Conservation (phyloP, 1,140 invertebrate species). For the Pseudomyrmex pallidus region DNA sequence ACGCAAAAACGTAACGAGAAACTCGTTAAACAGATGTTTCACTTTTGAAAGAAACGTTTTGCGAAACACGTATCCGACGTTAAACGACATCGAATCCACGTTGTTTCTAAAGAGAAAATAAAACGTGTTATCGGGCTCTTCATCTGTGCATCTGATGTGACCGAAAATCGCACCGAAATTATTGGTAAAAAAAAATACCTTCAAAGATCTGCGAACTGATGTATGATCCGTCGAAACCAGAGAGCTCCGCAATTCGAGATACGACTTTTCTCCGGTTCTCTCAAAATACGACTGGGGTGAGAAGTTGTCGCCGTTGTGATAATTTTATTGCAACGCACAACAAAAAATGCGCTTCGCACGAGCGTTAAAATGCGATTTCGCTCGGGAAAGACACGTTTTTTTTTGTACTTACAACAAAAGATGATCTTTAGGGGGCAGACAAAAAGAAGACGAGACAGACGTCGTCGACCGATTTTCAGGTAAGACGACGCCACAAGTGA, state of each 20-base stretch:
- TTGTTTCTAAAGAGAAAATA: conserved; percentile 19
- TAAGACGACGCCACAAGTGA: conserved; percentile 7
- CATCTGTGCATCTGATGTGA: neutral
- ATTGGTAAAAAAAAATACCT: conserved; percentile 13
- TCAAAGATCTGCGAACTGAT: neutral
- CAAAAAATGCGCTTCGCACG: no score
- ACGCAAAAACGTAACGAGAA: no score
- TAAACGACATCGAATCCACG: conserved; percentile 29
- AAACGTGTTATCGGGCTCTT: conserved; percentile 15
- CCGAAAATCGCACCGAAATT: conserved; percentile 20
- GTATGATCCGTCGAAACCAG: conserved; percentile 47
- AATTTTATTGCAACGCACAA: conserved; percentile 6
- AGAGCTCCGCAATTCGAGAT: conserved; percentile 13
- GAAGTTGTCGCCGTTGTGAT: neutral
- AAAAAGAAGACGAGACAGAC: neutral
- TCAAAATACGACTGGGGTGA: neutral
- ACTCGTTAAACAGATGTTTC: no score
- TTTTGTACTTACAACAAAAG: neutral
- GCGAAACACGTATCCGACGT: conserved; percentile 28
- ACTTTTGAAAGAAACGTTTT: neutral
- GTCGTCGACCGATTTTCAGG: conserved; percentile 13
- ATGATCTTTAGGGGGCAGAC: neutral
- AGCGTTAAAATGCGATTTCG: conserved; percentile 13
- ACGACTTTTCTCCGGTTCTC: conserved; percentile 13
- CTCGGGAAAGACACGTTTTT: neutral